Conservation (phyloP, 2,113 vertebrate species). For the Thunnus maccoyii region DNA sequence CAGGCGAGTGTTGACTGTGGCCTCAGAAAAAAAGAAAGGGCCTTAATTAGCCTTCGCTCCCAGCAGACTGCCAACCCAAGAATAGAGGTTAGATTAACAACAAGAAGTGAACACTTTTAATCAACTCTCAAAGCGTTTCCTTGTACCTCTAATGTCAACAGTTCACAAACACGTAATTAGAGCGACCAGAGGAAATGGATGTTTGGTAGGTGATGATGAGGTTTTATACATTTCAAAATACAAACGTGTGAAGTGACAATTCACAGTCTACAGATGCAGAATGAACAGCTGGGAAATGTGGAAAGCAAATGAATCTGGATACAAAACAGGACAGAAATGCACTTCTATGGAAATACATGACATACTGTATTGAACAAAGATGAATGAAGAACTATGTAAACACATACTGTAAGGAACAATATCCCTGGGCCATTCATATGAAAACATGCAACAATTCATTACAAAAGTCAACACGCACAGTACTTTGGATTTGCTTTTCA, state of each 20-base stretch:
- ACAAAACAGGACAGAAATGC: conserved; percentile 32
- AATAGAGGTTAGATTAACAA: conserved; percentile 74
- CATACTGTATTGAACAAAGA: conserved; percentile 47
- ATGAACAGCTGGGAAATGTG: conserved; percentile 41
- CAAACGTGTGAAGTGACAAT: conserved; percentile 75
- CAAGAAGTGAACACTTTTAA: conserved; percentile 68
- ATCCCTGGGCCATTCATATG: not conserved
- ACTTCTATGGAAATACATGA: conserved; percentile 31
- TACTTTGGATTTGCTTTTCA: conserved; percentile 37
- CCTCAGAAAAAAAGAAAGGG: conserved; percentile 42
- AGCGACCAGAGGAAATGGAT: conserved; percentile 68
- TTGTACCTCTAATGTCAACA: conserved; percentile 52
- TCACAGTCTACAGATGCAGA: conserved; percentile 61
- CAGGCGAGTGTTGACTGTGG: conserved; percentile 69
- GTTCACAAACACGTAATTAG: conserved; percentile 68
- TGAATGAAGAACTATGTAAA: conserved; percentile 44
- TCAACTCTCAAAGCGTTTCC: conserved; percentile 72
- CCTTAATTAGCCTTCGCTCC: conserved; percentile 75
- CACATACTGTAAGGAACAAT: conserved; percentile 36
- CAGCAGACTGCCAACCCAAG: conserved; percentile 61
- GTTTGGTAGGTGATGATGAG: conserved; percentile 62
- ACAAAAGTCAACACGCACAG: conserved; percentile 53
- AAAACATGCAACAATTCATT: conserved; percentile 31
- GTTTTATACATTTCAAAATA: conserved; percentile 74
- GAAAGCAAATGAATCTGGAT: conserved; percentile 19